Evolutionary conservation across 2,888 invertebrate genomes (phyloP).

Genomic region (Drosophila mulleri): DNA sequence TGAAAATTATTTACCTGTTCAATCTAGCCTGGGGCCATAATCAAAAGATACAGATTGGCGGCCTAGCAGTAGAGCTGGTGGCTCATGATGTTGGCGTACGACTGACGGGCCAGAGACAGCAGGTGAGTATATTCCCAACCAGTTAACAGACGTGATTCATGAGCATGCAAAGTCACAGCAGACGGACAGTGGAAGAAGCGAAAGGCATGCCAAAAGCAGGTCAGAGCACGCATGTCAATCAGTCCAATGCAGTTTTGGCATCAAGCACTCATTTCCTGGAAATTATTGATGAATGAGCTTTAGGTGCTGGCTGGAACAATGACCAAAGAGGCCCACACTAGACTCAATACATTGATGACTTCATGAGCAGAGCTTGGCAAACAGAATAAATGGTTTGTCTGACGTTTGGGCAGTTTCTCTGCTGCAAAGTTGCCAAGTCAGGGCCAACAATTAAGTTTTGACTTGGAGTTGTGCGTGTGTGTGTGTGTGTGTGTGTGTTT

Average conservation of each 20-base stretch:
- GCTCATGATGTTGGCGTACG: constrained; percentile 8
- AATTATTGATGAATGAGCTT: constrained; percentile 70
- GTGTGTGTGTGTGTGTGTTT: constrained; percentile 4
- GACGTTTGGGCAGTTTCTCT: constrained; percentile 52
- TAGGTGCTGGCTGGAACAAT: constrained; percentile 33
- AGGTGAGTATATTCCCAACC: constrained; percentile 41
- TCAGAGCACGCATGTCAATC: constrained; percentile 73
- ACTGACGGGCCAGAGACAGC: constrained; percentile 30
- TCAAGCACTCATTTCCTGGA: constrained; percentile 61
- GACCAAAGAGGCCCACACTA: constrained; percentile 10
- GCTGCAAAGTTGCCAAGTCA: constrained; percentile 72
- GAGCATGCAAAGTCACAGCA: constrained; percentile 39
- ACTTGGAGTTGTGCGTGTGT: constrained; percentile 5
- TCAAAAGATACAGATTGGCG: constrained; percentile 1
- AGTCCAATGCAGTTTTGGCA: constrained; percentile 66
- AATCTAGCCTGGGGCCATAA: constrained; percentile 30
- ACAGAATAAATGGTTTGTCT: constrained; percentile 60
- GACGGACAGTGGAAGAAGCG: constrained; percentile 5
- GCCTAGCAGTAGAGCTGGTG: constrained; percentile 19
- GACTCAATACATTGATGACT: constrained; percentile 49
- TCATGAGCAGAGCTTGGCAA: constrained; percentile 43
- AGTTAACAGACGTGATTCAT: constrained; percentile 63
- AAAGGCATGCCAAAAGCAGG: constrained; percentile 60
- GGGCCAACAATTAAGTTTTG: constrained; percentile 48
- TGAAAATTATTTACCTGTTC: constrained; percentile 68